A percentile compares a stretch with the other conserved stretches of the same genome.
Conservation (phyloP, 2,797 vertebrate genomes). For the Bradypus variegatus region DNA sequence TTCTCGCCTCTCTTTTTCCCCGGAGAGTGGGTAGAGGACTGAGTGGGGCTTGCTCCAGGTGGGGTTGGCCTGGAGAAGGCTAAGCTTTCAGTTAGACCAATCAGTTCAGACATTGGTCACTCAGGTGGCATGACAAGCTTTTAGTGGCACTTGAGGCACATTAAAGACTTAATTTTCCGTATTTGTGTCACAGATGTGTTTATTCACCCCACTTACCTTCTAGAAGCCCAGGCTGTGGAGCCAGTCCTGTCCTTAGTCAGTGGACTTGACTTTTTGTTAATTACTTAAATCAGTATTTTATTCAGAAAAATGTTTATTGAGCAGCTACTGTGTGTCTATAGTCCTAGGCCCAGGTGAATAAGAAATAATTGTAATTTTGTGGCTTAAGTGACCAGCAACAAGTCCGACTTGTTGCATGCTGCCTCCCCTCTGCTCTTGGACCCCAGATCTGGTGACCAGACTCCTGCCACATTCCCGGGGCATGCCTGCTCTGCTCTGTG, state of each 20-base stretch:
- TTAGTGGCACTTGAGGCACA: not conserved
- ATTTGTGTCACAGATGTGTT: not conserved
- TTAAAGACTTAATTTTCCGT: not conserved
- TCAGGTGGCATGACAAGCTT: not conserved
- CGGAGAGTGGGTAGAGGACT: not conserved
- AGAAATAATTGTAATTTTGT: not conserved
- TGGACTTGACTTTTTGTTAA: not conserved
- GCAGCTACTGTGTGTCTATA: not conserved
- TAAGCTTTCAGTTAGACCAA: not conserved
- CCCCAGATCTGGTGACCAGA: not conserved
- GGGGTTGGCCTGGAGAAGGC: not conserved
- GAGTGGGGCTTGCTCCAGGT: not conserved
- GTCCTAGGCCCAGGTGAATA: not conserved
- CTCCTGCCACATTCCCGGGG: not conserved
- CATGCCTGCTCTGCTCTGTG: not conserved
- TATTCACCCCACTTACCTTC: not conserved
- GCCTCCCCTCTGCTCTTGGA: not conserved
- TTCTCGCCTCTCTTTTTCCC: not conserved
- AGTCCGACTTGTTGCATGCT: not conserved
- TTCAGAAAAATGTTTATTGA: slow-evolving; percentile 6
- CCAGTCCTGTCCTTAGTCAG: not conserved
- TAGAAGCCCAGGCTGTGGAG: not conserved
- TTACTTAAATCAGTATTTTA: slow-evolving; percentile 17
- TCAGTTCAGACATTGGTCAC: not conserved
- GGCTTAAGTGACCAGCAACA: not conserved